Base-by-base conservation (phyloP, 2,113 vertebrate genomes). In the Ophthalmolycus amberensis region DNA sequence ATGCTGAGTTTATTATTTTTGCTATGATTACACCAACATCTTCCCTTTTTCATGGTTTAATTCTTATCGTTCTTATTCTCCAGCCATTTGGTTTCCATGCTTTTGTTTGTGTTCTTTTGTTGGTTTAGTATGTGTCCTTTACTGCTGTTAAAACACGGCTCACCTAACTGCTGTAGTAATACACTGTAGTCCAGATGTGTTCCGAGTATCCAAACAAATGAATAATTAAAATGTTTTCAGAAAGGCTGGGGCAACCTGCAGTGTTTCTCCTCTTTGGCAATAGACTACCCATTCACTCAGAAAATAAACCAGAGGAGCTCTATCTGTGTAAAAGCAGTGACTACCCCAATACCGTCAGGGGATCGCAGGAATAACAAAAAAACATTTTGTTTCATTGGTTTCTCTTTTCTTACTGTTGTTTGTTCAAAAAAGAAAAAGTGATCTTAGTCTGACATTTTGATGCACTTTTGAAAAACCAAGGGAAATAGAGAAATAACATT, bases 191-290 rank as follows among this genome's bases (percentile, higher is more conserved):
- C 87, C 90, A 91, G 86, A 84, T 90, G 85, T 88, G 89, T 83
- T 91, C 84, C 71, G 82, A 84, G 80, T 78, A 89, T 91, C 87
- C 87, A 90, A 92, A 92, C 85, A 85, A 80, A 91, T 94, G 14
- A 94, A 93, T 93, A 90, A 93, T 94, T 94, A 32, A 94, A 68
- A 64, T 75, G 63, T 89, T 89, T 93, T 90, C 70, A 87, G 78
- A 87, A 81, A 77, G 77, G 71, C 87, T 82, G 56, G 58, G 69
- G 85, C 78, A 87, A 91, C 87, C 82, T 72, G 71, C 68, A 58
- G 60, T 66, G 62, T 74, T 76, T 81, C 65, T 58, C 27, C 58
- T 79, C 59, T 79, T 75, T 86, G 73, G 74, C 64, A 79, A 85
- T 72, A 50, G 64, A 44, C 22, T 58, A 67, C 16, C 37, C 9